Conservation (phyloP, 1,140 invertebrate genomes). For the Trichonephila clavata region DNA sequence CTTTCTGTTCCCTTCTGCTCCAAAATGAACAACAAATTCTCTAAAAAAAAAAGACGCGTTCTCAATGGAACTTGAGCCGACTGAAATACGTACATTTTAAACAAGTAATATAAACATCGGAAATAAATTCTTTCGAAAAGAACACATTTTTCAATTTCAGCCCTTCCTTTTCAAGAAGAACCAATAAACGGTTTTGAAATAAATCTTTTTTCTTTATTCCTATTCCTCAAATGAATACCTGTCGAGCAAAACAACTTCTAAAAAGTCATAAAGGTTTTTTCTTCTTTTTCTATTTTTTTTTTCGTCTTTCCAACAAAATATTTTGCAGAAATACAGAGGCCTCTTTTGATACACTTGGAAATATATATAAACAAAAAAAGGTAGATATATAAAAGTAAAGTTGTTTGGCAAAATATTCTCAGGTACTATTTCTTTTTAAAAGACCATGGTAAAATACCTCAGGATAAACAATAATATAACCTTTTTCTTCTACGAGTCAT, state of each 20-base stretch:
- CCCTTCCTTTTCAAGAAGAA: background rate
- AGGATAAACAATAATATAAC: background rate
- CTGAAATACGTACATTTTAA: too few species aligned
- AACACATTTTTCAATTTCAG: constrained; percentile 60
- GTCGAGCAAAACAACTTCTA: constrained; percentile 41
- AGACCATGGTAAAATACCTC: background rate
- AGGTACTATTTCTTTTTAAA: background rate
- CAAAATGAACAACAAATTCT: too few species aligned
- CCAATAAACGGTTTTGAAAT: constrained; percentile 13
- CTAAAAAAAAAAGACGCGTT: background rate
- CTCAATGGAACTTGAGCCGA: background rate
- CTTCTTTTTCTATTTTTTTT: background rate
- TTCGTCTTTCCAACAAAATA: background rate
- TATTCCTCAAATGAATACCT: constrained; percentile 47
- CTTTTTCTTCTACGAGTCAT: background rate
- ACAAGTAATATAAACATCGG: background rate
- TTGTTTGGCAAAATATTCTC: background rate
- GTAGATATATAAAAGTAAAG: background rate
- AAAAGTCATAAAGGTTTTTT: constrained; percentile 32
- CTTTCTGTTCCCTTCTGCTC: too few species aligned
- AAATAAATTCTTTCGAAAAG: background rate
- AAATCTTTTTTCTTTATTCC: constrained; percentile 36
- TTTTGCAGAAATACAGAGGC: background rate
- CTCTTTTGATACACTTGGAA: background rate
- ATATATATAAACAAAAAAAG: background rate